A percentile compares a stretch with the other conserved stretches of the same genome.
phyloP scores from a whole-genome alignment of 2,888 invertebrate species.

The Tetranychus piercei region DNA sequence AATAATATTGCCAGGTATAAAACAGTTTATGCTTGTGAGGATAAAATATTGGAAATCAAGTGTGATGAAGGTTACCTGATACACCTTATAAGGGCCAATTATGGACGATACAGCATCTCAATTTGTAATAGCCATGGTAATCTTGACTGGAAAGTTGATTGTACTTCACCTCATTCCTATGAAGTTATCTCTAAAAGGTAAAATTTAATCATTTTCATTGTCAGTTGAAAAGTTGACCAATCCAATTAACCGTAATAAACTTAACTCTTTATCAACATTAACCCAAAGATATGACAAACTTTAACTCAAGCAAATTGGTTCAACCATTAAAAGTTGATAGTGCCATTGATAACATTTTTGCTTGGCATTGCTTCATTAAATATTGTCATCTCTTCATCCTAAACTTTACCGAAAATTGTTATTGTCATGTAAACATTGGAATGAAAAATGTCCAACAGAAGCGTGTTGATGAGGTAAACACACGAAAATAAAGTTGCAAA shows the following conservation, averaged over 20 bases:
- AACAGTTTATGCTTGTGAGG: conserved; percentile 84
- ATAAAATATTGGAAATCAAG: conserved; percentile 66
- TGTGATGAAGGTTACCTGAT: conserved; percentile 73
- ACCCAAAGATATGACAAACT: too few relatives aligned
- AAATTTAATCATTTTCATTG: conserved; percentile 24
- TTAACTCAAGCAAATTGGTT: too few relatives aligned
- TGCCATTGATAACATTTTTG: too few relatives aligned
- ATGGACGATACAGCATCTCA: conserved; percentile 74
- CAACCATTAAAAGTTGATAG: too few relatives aligned
- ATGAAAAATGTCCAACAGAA: too few relatives aligned
- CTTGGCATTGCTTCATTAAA: too few relatives aligned
- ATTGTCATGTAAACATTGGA: too few relatives aligned
- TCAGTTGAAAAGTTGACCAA: background rate
- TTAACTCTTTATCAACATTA: background rate
- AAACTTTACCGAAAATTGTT: too few relatives aligned
- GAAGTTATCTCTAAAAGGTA: conserved; percentile 71
- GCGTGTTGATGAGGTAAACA: too few relatives aligned
- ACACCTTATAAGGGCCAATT: conserved; percentile 77
- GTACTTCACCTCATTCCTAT: conserved; percentile 72
- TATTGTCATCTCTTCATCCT: too few relatives aligned
- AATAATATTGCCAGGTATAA: conserved; percentile 38
- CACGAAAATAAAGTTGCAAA: too few relatives aligned
- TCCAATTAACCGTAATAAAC: conserved; percentile 6
- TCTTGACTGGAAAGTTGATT: conserved; percentile 88
- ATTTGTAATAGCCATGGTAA: conserved; percentile 89